Evolutionary conservation across 2,113 vertebrate species (phyloP), one percentile per base, ranked within the genome.

Genomic region (Sander vitreus): DNA sequence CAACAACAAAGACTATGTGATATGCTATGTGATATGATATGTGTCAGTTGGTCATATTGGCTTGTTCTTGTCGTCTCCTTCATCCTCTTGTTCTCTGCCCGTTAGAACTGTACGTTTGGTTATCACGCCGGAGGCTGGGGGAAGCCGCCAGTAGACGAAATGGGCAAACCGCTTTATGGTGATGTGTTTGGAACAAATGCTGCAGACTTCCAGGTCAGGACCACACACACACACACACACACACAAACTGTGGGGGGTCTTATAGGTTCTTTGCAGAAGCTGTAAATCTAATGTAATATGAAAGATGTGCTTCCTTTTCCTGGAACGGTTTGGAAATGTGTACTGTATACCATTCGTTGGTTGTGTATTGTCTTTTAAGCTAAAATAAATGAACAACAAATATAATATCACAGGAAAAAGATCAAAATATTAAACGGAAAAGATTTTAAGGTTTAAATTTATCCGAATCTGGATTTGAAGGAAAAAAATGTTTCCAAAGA

Each of bases 101-200:
- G 2, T 23, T 81, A 97, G 97, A 96, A 97, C 85, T 98, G 97
- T 63, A 97, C 97, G 0, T 98, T 98, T 45, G 97, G 97, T 7
- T 97, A 97, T 80, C 97, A 98, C 1, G 97, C 97, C 0, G 97
- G 97, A 3, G 97, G 97, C 55, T 98, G 97, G 97, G 97, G 97
- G 1, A 98, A 98, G 58, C 97, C 97, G 1, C 97, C 96, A 0
- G 97, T 98, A 0, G 96, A 97, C 12, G 97, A 98, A 88, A 97
- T 96, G 2, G 96, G 97, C 27, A 97, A 97, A 80, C 97, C 97
- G 0, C 96, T 98, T 0, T 98, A 98, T 0, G 97, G 97, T 0
- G 97, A 98, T 0, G 97, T 98, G 89, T 98, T 98, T 16, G 97
- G 97, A 47, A 98, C 97, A 88, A 97, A 98, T 8, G 91, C 97